Evolutionary conservation across 2,888 invertebrate species (phyloP).

Genomic region (Cataglyphis rosenhaueri): DNA sequence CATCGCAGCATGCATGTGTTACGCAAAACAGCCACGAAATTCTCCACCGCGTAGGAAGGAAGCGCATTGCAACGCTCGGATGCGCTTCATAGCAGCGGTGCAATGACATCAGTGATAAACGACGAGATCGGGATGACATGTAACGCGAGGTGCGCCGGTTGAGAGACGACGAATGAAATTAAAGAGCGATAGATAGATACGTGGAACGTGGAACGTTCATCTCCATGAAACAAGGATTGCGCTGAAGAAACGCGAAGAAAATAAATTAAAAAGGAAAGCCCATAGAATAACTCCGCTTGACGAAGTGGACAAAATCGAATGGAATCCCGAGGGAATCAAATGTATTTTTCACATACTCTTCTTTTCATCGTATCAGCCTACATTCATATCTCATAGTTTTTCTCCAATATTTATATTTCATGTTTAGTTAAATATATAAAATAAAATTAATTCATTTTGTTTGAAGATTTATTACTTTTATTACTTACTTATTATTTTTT

Average conservation of each 20-base stretch:
- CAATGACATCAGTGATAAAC: constrained; percentile 57
- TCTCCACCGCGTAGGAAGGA: constrained; percentile 46
- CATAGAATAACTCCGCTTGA: not conserved
- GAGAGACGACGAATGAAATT: constrained; percentile 59
- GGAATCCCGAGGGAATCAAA: constrained; percentile 29
- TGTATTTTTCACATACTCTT: not conserved
- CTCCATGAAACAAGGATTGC: constrained; percentile 5
- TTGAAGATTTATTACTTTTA: too few species aligned
- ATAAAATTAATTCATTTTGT: too few species aligned
- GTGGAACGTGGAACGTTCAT: constrained; percentile 9
- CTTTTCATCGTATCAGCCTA: not conserved
- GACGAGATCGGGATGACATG: constrained; percentile 65
- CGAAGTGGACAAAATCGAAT: constrained; percentile 28
- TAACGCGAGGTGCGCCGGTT: constrained; percentile 31
- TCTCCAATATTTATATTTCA: not conserved
- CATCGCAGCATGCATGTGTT: constrained; percentile 8
- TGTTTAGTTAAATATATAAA: not conserved
- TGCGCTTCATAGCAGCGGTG: constrained; percentile 48
- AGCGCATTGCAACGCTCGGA: constrained; percentile 60
- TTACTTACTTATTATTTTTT: too few species aligned
- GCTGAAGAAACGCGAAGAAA: constrained; percentile 21
- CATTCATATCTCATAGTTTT: not conserved
- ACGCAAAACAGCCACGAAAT: constrained; percentile 43
- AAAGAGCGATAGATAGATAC: constrained; percentile 45
- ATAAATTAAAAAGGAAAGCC: not conserved